Evolutionary conservation across 2,888 invertebrate species (phyloP).

Genomic region (Schizaphis graminum): DNA sequence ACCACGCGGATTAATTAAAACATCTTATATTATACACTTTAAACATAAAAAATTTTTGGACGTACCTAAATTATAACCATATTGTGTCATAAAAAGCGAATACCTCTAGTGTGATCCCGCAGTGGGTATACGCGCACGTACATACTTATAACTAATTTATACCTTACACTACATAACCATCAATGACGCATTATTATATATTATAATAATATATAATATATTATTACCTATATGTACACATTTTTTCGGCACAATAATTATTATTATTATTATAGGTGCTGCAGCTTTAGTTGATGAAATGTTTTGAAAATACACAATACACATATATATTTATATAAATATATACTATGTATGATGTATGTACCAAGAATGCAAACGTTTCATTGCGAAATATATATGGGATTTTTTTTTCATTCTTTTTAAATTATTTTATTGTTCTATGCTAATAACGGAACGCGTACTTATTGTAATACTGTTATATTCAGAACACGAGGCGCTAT

Average conservation of each 20-base stretch:
- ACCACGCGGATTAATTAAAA: not conserved
- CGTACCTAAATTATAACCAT: not conserved
- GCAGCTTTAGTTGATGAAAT: not conserved
- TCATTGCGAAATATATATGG: not conserved
- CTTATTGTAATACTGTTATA: not conserved
- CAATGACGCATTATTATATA: not conserved
- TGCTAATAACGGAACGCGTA: conserved; percentile 14
- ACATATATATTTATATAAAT: not conserved
- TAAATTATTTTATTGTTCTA: conserved; percentile 25
- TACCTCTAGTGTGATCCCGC: not conserved
- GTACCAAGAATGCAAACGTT: not conserved
- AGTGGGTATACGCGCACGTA: not conserved
- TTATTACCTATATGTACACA: not conserved
- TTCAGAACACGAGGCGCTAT: not conserved
- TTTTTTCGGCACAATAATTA: not conserved
- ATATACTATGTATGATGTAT: not conserved
- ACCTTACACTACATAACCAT: not conserved
- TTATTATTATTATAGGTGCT: not conserved
- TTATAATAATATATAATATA: not conserved
- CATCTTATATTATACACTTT: not conserved
- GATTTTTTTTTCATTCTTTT: not conserved
- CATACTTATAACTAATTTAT: not conserved
- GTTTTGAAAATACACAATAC: not conserved
- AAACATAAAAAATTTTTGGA: not conserved
- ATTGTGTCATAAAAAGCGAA: not conserved